phyloP scores from a whole-genome alignment of 2,113 vertebrate species.

The Dicrurus megarhynchus region DNA sequence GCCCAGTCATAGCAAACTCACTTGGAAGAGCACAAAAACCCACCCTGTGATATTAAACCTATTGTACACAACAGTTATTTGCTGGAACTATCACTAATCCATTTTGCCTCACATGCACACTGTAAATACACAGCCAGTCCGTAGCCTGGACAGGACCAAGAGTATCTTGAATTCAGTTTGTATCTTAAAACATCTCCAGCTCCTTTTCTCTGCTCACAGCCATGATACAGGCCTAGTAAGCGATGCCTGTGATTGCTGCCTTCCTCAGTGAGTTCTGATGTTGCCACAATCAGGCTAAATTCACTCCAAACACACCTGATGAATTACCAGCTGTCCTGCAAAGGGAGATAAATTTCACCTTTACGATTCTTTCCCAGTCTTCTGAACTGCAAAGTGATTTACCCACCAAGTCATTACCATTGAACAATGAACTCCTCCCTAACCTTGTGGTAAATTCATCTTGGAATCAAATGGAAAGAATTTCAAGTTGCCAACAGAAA shows the following conservation, averaged over 20 bases:
- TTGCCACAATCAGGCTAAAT: background rate
- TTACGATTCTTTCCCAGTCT: background rate
- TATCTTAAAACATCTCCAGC: background rate
- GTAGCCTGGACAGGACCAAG: background rate
- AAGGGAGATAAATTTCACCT: background rate
- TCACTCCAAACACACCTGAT: background rate
- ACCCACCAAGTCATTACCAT: background rate
- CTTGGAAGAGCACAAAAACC: background rate
- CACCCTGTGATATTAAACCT: background rate
- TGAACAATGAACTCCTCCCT: background rate
- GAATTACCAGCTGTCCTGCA: background rate
- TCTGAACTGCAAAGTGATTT: background rate
- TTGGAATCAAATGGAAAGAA: background rate
- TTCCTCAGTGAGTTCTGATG: background rate
- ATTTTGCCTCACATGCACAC: rapidly evolving
- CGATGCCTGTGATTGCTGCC: background rate
- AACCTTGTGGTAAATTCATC: background rate
- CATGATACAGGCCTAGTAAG: background rate
- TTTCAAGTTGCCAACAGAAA: background rate
- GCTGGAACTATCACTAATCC: background rate
- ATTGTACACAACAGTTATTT: background rate
- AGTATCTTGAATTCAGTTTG: background rate
- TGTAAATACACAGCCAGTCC: background rate
- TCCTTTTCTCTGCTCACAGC: background rate
- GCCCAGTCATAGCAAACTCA: background rate